Base-by-base conservation (phyloP, 2,888 invertebrate genomes). In the Rhingia rostrata region DNA sequence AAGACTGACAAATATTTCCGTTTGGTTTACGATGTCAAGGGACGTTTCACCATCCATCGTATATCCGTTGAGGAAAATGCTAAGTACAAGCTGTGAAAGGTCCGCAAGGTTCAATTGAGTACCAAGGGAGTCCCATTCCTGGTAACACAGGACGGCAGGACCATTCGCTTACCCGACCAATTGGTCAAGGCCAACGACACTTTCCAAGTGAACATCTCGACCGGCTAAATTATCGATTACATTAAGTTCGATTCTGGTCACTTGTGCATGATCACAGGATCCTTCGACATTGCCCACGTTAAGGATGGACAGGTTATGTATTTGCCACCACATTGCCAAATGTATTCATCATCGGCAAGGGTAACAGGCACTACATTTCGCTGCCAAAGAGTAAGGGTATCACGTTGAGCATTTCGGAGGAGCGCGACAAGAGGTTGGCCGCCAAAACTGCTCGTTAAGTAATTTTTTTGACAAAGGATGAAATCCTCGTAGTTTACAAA, bases 191-290 rank as follows among this genome's bases (percentile, higher is more conserved):
- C 97, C 86, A 97, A 98, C 90, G 99, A 99, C 92, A 97, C 99
- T 80, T 94, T 99, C 88, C 98, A 98, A 92, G 93, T 99, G 79
- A 99, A 99, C 91, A 97, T 99, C 90, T 96, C 96, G 87, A 94
- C 96, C 81, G 94, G 95, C 87, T 99, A 99, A 93, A 98, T 99
- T 91, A 95, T 97, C 92, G 99, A 99, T 92, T 98, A 96, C 92
- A 98, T 99, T 92, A 98, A 98, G 93, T 99, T 99, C 91, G 99
- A 99, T 90, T 95, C 97, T 74, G 98, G 99, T 86, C 99, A 99
- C 93, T 93, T 99, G 90, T 99, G 98, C 93, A 99, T 99, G 99
- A 98, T 99, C 92, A 99, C 99, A 88, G 99, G 99, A 91, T 98
- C 98, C 86, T 99, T 99, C 92, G 99, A 99, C 93, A 99, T 99